These are phyloP conservation scores for Phodopus roborovskii DNA, from an alignment of 2,113 vertebrate genomes.

Conservation along the genomic window DNA sequence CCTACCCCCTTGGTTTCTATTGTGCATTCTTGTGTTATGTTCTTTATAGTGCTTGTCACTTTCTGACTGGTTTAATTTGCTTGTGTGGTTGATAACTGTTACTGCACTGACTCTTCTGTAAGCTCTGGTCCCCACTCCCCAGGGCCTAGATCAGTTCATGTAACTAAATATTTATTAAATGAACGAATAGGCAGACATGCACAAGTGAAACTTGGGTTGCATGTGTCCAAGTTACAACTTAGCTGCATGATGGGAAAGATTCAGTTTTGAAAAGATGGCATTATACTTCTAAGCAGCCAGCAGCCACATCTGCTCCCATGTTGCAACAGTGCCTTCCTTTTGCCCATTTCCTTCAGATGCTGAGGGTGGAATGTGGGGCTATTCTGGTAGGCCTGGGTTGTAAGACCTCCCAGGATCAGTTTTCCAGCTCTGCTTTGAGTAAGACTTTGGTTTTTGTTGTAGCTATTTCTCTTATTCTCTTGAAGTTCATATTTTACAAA, in stretches of 20 bases:
- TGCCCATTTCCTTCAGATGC: background rate
- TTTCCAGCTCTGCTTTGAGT: background rate
- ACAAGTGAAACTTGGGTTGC: background rate
- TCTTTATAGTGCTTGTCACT: background rate
- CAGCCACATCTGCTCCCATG: background rate
- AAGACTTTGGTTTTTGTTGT: background rate
- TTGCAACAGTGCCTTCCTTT: background rate
- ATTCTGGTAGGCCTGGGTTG: accelerated
- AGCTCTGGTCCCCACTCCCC: background rate
- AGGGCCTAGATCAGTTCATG: background rate
- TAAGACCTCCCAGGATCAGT: accelerated
- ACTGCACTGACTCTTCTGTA: background rate
- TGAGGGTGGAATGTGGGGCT: background rate
- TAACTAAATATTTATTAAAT: background rate
- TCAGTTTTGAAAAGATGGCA: background rate
- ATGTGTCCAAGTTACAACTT: background rate
- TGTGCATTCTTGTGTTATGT: background rate
- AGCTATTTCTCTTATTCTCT: background rate
- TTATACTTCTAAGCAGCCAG: background rate
- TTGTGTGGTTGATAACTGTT: background rate
- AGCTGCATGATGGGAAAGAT: background rate
- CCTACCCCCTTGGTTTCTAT: background rate
- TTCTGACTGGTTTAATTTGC: background rate
- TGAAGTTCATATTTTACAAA: background rate
- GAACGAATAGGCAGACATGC: background rate